Base-by-base conservation (phyloP, 2,888 invertebrate species). In the Tuta absoluta region DNA sequence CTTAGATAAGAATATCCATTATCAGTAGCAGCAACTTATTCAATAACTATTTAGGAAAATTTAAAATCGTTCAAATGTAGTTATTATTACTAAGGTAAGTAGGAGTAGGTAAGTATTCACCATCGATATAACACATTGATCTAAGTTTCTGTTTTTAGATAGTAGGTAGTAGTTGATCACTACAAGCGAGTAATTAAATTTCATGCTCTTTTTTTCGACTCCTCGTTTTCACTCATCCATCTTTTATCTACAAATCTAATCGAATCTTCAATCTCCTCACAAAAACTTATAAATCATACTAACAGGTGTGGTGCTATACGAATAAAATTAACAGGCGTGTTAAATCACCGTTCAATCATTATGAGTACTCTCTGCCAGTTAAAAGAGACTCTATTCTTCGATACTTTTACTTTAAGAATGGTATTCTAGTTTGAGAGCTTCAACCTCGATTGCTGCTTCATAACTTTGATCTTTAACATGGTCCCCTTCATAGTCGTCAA, bases 311-410 rank as follows among this genome's bases (percentile, higher is more conserved):
- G 69, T 72, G 65, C 61, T 48, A 64, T 73, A 76, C 77, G 75
- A 78, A 75, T 79, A 81, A 64, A 81, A 84, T 85, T 85, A 85
- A 82, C 85, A 80, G 75, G 80, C 86, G 80, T 86, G 83, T 82
- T 84, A 84, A 86, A 86, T 86, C 83, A 80, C 79, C 78, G 77
- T 80, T 81, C 79, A 80, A 81, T 86, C 86, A 81, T 79, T 76
- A 78, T 69, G 66, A 64, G 71, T 63, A 56, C 56, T 56, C 56
- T 33, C 33, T 56, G 56, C 56, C 56, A 56, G 56, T 56, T 56
- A 56, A 56, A 56, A 56, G 56, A 28, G 24, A 33, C 33, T 14
- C 33, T 56, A 33, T 56, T 56, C 56, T 56, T 56, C 17, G 56
- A 33, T 56, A 56, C 28, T n/a, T 23, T 12, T 4, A 53, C 2